Base-by-base conservation (phyloP, 2,888 invertebrate genomes). In the Andrena chrysosceles region DNA sequence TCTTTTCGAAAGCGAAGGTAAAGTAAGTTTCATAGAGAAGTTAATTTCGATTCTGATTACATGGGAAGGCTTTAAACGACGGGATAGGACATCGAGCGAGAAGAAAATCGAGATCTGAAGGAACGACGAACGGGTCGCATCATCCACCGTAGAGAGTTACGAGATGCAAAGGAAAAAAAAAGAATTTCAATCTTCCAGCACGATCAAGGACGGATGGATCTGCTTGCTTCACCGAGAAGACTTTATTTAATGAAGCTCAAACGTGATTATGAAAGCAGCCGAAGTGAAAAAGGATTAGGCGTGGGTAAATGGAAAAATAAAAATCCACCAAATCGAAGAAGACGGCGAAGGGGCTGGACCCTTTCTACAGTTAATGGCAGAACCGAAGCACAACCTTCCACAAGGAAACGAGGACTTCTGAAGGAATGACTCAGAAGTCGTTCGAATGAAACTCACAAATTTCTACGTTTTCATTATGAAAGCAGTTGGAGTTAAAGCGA, bases 241-340 rank as follows among this genome's bases (percentile, higher is more conserved):
- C 67, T 82, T 85, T 80, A 79, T 84, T 82, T 86, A 86, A 84
- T 77, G 69, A 33, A 42, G 59, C 33, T 54, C 13, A 23, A 62
- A 79, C 54, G 42, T 48, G 64, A 77, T 84, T 84, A 62, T 66
- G 68, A 69, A 62, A 72, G 49, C 60, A 33, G 82, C 42, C 33
- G 16, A 42, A 67, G 31, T 63, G 77, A 56, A 77, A 76, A 70
- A 69, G 63, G 66, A 77, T 67, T 71, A 77, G 29, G 7, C 23
- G 10, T 35, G 62, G 13, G 49, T 64, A 60, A 67, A n/a, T 56
- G 23, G 10, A 26, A 23, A 56, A 56, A 56, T 56, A 26, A 23
- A 42, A 3, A 16, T 4, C 20, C 8, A 7, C 31, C 2, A 31
- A 56, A 31, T 52, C 20, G 26, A 42, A 42, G 42, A 4, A 42